Evolutionary conservation across 2,113 vertebrate species (phyloP).

Genomic region (Pluvialis apricaria): DNA sequence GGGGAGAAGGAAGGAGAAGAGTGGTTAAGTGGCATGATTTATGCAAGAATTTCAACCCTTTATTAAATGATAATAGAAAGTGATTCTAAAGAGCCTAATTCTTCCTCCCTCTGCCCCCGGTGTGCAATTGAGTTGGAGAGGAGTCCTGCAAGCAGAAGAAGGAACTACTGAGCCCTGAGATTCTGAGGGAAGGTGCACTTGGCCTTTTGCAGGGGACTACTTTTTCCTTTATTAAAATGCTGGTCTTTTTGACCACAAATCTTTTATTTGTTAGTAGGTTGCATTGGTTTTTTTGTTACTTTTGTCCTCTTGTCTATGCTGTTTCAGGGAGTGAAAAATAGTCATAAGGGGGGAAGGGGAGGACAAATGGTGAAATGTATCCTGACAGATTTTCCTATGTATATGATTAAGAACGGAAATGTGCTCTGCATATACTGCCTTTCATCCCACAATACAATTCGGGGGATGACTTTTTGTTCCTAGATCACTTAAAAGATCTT

Average conservation of each 20-base stretch:
- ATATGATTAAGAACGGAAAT: constrained; percentile 13
- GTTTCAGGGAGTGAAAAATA: not conserved
- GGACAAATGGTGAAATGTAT: not conserved
- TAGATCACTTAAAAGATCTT: constrained; percentile 11
- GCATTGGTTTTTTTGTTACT: not conserved
- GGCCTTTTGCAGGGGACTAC: not conserved
- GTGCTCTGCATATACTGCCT: constrained; percentile 7
- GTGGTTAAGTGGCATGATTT: not conserved
- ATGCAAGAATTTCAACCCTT: not conserved
- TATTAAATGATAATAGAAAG: not conserved
- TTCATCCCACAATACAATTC: not conserved
- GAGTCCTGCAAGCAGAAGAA: not conserved
- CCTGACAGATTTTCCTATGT: not conserved
- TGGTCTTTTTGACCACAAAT: not conserved
- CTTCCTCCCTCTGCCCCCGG: not conserved
- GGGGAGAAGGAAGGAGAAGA: not conserved
- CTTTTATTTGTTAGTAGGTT: not conserved
- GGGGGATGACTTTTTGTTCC: not conserved
- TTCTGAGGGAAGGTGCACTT: not conserved
- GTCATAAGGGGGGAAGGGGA: not conserved
- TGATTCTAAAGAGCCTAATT: not conserved
- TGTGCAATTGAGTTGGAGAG: not conserved
- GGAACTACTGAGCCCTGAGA: not conserved
- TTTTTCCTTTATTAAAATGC: not conserved
- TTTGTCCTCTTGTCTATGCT: not conserved